These are phyloP conservation scores for Elysia chlorotica DNA, from an alignment of 1,140 invertebrate genomes.

Conservation along the genomic window DNA sequence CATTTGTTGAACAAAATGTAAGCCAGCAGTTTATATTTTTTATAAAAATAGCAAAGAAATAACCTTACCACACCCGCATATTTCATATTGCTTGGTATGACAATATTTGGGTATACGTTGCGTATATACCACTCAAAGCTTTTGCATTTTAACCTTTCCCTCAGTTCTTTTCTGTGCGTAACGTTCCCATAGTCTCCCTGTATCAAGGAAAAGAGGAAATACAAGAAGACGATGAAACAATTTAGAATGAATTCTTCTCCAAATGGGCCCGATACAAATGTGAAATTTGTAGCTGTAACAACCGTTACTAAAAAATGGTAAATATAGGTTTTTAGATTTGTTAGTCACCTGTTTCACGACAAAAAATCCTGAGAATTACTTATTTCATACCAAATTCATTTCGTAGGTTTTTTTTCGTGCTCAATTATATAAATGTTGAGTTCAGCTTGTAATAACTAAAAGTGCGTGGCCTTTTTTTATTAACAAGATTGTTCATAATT, in stretches of 20 bases:
- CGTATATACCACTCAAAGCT: conserved; percentile 96
- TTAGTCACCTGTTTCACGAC: background rate
- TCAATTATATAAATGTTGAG: too few relatives aligned
- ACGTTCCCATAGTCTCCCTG: conserved; percentile 64
- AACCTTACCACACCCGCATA: conserved; percentile 41
- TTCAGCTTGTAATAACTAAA: too few relatives aligned
- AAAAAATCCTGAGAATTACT: background rate
- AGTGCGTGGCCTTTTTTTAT: too few relatives aligned
- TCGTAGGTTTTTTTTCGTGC: too few relatives aligned
- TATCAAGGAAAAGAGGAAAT: conserved; percentile 2
- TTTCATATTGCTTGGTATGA: conserved; percentile 55
- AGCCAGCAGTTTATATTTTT: background rate
- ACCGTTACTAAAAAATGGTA: too few relatives aligned
- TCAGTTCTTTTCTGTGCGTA: conserved; percentile 72
- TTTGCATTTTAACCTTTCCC: conserved; percentile 85
- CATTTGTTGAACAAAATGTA: background rate
- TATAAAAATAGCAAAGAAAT: background rate
- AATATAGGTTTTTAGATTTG: too few relatives aligned
- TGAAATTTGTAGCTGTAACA: too few relatives aligned
- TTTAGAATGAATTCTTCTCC: background rate
- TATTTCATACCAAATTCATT: background rate
- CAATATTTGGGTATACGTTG: conserved; percentile 90
- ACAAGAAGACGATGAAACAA: too few relatives aligned
- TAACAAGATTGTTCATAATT: background rate
- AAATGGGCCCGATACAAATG: background rate